phyloP scores from a whole-genome alignment of 2,888 invertebrate species.

The Drosophila recens region DNA sequence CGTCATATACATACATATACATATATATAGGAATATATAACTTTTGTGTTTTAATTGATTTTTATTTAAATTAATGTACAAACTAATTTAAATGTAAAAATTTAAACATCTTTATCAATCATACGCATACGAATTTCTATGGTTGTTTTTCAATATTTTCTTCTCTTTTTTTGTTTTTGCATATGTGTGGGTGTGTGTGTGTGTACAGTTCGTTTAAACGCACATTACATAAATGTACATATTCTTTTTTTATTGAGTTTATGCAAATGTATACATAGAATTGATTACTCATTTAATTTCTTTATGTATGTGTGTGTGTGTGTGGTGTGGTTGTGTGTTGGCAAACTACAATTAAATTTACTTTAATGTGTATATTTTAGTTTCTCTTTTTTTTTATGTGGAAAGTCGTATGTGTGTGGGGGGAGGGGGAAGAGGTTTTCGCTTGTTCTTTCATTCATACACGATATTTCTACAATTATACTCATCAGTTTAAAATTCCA shows the following conservation, averaged over 20 bases:
- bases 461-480: conserved; percentile 71
- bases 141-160: conserved; percentile 35
- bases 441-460: conserved; percentile 70
- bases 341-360: conserved; percentile 51
- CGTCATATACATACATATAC: conserved; percentile 24
- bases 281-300: conserved; percentile 33
- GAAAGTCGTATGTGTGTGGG: conserved; percentile 14
- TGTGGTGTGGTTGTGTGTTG: conserved; percentile 32
- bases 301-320: conserved; percentile 25
- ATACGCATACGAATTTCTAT: conserved; percentile 77
- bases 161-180: conserved; percentile 33
- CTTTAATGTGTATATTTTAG: conserved; percentile 23
- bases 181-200: conserved; percentile 35
- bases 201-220: conserved; percentile 44
- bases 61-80: conserved; percentile 83
- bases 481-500: conserved; percentile 74
- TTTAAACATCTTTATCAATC: conserved; percentile 75
- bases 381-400: conserved; percentile 30
- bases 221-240: conserved; percentile 52
- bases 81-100: conserved; percentile 82
- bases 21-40: conserved; percentile 37
- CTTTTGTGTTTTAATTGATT: conserved; percentile 71
- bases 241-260: conserved; percentile 50
- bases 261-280: conserved; percentile 56
- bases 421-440: conserved; percentile 23